phyloP scores from a whole-genome alignment of 23 tunicate genomes.

The Ascidia mentula region DNA sequence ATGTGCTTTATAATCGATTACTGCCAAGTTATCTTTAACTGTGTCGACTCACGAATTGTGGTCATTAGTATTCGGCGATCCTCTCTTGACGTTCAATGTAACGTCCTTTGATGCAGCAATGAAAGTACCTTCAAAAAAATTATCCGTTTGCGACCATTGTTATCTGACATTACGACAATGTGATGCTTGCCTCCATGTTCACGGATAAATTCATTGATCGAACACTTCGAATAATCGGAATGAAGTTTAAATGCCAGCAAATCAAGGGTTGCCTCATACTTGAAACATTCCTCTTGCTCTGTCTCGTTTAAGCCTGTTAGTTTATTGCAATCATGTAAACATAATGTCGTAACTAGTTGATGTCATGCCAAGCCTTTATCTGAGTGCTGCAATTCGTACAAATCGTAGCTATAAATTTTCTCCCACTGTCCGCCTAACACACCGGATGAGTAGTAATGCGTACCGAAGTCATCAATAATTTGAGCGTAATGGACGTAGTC shows the following conservation, averaged over 20 bases:
- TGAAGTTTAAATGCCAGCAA: no score
- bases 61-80: neutral
- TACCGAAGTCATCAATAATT: slow-evolving; percentile 7
- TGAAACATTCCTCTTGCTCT: no score
- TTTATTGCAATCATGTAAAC: no score
- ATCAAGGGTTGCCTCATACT: no score
- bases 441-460: slow-evolving; percentile 24
- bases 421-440: slow-evolving; percentile 11
- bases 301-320: no score
- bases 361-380: no score
- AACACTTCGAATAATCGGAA: no score
- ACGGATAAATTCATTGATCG: no score
- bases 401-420: neutral
- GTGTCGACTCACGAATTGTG: slow-evolving; percentile 2
- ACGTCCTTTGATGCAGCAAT: neutral
- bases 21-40: slow-evolving; percentile 1
- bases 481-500: slow-evolving; percentile 7
- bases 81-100: slow-evolving; percentile 5
- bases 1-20: slow-evolving; percentile 8
- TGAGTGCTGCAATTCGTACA: neutral
- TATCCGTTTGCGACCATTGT: no score
- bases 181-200: no score
- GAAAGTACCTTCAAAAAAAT: slow-evolving; percentile 16
- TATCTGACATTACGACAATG: no score
- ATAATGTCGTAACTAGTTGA: no score